Base-by-base conservation (phyloP, 2,797 vertebrate species). In the Picus viridis region DNA sequence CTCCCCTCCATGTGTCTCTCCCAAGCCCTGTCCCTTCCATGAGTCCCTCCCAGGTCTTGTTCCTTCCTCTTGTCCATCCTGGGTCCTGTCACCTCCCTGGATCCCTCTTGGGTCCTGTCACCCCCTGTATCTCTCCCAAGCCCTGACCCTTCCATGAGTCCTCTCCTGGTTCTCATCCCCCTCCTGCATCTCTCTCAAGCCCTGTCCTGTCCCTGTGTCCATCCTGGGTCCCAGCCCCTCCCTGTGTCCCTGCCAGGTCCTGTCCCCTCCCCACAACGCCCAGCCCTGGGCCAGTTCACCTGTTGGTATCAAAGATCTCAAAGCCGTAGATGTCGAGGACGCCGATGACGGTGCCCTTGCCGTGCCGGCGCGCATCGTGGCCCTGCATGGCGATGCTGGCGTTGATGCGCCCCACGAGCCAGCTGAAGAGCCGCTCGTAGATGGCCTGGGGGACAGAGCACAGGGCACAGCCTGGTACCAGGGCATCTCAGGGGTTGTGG, bases 241-340 rank as follows among this genome's bases (percentile, higher is more conserved):
- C 32, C 30, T 14, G 6, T 18, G 13, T 24, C 51, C 32, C 41
- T 41, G 24, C 53, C 23, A 51, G 15, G 7, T 17, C 30, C 59
- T 9, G 22, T 41, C 36, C 27, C 43, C 64, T 27, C 18, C 6
- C 36, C 19, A 19, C 13, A 7, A 8, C 58, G 5, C n/a, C 20
- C 22, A 32, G 12, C n/a, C 32, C 2, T 2, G 4, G 30, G 5
- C 61, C 27, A 12, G 22, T 10, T 39, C 59, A 98, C 98, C 98
- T 99, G 97, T 99, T 99, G 96, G 98, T 98, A 79, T 99, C 98
- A 29, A 99, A 98, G 95, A 99, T 98, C 97, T 99, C 99, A 7
- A 99, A 99, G 90, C 99, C 99, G 0, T 99, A 99, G 95, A 99
- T 99, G 79, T 99, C 99, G 89, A 99, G 97, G 83, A 99, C 99